Percentiles rank a stretch among this genome's conserved stretches.
Evolutionary conservation across 2,797 vertebrate genomes (phyloP).

Genomic region (Tokudaia muenninki): DNA sequence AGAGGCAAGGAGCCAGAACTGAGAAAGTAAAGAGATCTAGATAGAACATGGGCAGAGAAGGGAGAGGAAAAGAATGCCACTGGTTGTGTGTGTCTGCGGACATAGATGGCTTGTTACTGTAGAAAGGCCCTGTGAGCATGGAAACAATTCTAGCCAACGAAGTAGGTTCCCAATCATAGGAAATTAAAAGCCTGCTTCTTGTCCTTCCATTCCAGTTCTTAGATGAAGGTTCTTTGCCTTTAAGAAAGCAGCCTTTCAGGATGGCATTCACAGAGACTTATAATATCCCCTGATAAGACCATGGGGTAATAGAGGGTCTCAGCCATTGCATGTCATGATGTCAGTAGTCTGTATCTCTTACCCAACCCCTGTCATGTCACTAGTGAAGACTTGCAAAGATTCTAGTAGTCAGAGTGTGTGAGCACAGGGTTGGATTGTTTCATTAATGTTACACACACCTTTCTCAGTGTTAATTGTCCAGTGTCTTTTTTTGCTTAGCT

Average conservation of each 20-base stretch:
- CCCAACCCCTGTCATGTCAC: not conserved
- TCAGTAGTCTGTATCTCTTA: not conserved
- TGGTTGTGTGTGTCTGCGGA: not conserved
- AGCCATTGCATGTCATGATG: not conserved
- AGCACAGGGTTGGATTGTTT: not conserved
- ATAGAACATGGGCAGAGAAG: not conserved
- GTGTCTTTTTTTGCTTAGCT: not conserved
- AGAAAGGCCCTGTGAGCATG: not conserved
- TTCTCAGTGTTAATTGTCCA: not conserved
- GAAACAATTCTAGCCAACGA: not conserved
- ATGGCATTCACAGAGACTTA: not conserved
- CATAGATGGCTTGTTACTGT: not conserved
- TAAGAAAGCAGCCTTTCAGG: not conserved
- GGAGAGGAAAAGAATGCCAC: not conserved
- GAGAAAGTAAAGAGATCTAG: not conserved
- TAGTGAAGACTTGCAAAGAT: not conserved
- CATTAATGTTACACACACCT: not conserved
- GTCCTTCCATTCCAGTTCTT: not conserved
- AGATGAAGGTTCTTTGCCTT: not conserved
- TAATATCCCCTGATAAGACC: not conserved
- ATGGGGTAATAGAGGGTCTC: not conserved
- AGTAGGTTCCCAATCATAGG: not conserved
- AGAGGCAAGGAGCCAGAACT: not conserved
- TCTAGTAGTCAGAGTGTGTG: not conserved
- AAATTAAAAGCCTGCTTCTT: not conserved